Evolutionary conservation across 2,888 invertebrate genomes (phyloP).

Genomic region (Diarsia rubi): DNA sequence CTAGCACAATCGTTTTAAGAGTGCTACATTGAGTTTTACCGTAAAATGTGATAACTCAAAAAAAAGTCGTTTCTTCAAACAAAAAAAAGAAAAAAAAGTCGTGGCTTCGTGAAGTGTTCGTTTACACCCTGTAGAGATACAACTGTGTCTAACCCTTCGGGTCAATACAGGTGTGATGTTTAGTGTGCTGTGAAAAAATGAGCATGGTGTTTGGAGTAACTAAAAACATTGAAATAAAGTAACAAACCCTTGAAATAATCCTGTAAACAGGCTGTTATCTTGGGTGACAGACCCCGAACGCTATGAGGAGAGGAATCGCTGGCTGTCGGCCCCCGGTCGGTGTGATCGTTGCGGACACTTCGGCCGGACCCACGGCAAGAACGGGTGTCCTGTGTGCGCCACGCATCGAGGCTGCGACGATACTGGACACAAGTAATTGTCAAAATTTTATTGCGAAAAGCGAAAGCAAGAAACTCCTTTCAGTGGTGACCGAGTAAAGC

Average conservation of each 20-base stretch:
- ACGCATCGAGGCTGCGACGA: constrained; percentile 92
- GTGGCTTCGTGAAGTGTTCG: no score
- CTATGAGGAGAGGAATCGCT: constrained; percentile 90
- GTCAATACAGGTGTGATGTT: not conserved
- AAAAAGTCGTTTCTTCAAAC: no score
- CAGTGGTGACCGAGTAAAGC: no score
- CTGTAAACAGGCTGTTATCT: constrained; percentile 88
- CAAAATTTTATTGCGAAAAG: not conserved
- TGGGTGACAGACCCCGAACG: constrained; percentile 91
- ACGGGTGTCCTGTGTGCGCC: constrained; percentile 92
- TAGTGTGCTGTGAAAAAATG: no score
- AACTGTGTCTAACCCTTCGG: not conserved
- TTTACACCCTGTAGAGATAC: no score
- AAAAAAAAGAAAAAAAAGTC: no score
- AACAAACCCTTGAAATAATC: not conserved
- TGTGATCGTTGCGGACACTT: constrained; percentile 94
- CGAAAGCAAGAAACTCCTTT: not conserved
- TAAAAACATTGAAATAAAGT: not conserved
- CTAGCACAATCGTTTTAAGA: no score
- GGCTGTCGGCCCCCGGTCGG: constrained; percentile 90
- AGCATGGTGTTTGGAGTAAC: not conserved
- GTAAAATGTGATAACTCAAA: no score
- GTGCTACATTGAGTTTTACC: no score
- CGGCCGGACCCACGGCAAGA: constrained; percentile 92
- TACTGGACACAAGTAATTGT: constrained; percentile 90